phyloP scores from a whole-genome alignment of 2,113 vertebrate genomes.

The Megaceryle maxima region DNA sequence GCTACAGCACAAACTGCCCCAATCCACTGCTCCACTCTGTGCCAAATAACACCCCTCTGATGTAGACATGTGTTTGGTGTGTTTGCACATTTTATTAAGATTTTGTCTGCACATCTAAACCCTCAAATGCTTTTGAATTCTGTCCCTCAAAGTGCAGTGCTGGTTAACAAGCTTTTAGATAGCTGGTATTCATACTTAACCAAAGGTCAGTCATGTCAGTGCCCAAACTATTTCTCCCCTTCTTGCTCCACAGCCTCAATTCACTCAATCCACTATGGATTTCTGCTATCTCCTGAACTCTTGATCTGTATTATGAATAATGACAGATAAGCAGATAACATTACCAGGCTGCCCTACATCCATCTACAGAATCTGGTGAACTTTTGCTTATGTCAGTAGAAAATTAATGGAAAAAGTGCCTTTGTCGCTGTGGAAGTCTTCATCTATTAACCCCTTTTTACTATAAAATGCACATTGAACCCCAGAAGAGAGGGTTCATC shows the following conservation, averaged over 20 bases:
- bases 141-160: background rate
- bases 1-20: rapidly evolving
- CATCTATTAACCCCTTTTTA: conserved; percentile 3
- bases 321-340: background rate
- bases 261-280: background rate
- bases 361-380: background rate
- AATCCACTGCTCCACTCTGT: background rate
- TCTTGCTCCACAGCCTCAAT: background rate
- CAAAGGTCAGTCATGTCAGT: background rate
- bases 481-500: background rate
- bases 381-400: background rate
- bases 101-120: background rate
- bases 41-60: too few relatives aligned
- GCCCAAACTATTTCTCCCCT: background rate
- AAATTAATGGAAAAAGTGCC: background rate
- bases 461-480: background rate
- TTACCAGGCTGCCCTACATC: background rate
- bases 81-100: background rate
- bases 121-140: background rate
- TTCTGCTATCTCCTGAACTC: background rate
- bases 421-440: background rate
- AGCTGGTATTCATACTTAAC: background rate
- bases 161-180: background rate
- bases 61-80: background rate
- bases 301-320: conserved; percentile 22